These are phyloP conservation scores for Aphodius sticticus DNA, from an alignment of 2,888 invertebrate species.

Conservation along the genomic window DNA sequence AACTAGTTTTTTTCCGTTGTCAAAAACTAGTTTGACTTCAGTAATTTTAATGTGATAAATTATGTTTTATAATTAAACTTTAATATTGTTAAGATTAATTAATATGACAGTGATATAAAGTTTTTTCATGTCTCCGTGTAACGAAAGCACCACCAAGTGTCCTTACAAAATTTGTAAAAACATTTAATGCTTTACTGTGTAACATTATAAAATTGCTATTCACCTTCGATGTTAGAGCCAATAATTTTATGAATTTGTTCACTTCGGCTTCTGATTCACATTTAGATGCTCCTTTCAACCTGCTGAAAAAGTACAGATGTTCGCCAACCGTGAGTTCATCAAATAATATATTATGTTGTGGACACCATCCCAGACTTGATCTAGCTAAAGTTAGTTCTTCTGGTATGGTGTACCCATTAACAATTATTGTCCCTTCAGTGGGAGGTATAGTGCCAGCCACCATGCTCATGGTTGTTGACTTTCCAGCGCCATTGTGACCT, in stretches of 20 bases:
- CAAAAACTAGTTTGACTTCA: too few species aligned
- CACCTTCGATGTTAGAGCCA: constrained; percentile 74
- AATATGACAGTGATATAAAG: too few species aligned
- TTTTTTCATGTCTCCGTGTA: too few species aligned
- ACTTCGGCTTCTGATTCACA: constrained; percentile 68
- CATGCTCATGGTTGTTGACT: constrained; percentile 92
- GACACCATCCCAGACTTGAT: constrained; percentile 79
- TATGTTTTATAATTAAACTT: too few species aligned
- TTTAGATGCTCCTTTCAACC: constrained; percentile 71
- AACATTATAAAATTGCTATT: neutral
- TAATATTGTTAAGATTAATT: too few species aligned
- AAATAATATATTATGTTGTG: constrained; percentile 87
- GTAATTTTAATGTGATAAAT: too few species aligned
- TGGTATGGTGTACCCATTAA: constrained; percentile 67
- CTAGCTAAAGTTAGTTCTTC: constrained; percentile 61
- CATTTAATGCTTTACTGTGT: neutral
- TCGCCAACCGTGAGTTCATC: constrained; percentile 83
- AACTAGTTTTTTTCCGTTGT: too few species aligned
- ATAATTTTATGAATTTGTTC: constrained; percentile 67
- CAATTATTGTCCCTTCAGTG: constrained; percentile 73
- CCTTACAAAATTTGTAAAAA: too few species aligned
- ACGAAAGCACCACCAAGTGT: too few species aligned
- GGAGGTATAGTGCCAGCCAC: constrained; percentile 80
- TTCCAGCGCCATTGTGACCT: constrained; percentile 85
- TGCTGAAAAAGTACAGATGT: constrained; percentile 83